phyloP scores from a whole-genome alignment of 2,113 vertebrate genomes.

The Carassius gibelio region DNA sequence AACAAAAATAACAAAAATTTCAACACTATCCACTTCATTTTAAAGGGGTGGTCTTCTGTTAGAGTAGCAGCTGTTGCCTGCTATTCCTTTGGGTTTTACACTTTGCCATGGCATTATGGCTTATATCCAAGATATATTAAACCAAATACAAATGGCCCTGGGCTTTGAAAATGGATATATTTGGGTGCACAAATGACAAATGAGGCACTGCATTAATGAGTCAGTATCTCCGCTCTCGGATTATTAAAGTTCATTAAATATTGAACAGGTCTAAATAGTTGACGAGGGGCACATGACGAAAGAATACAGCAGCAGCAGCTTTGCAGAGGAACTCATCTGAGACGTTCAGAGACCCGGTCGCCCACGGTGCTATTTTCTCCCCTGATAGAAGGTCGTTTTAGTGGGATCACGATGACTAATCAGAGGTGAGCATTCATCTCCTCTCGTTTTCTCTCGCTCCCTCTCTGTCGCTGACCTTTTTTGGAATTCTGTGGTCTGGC shows the following conservation, averaged over 20 bases:
- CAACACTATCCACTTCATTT: too few relatives aligned
- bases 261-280: slow-evolving; percentile 54
- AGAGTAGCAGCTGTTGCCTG: not conserved
- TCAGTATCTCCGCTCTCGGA: slow-evolving; percentile 52
- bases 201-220: slow-evolving; percentile 48
- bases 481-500: slow-evolving; percentile 37
- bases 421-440: slow-evolving; percentile 52
- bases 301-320: slow-evolving; percentile 38
- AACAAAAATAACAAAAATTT: too few relatives aligned
- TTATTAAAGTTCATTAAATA: slow-evolving; percentile 61
- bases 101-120: slow-evolving; percentile 30
- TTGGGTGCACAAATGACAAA: slow-evolving; percentile 49
- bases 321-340: slow-evolving; percentile 32
- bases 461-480: slow-evolving; percentile 38
- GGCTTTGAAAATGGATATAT: slow-evolving; percentile 54
- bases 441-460: slow-evolving; percentile 3
- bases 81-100: not conserved
- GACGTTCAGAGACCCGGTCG: slow-evolving; percentile 34
- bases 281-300: slow-evolving; percentile 51
- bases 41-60: not conserved
- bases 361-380: slow-evolving; percentile 47
- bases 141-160: slow-evolving; percentile 31
- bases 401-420: slow-evolving; percentile 55
- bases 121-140: slow-evolving; percentile 46
- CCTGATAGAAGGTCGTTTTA: slow-evolving; percentile 53